A percentile compares a stretch with the other conserved stretches of the same genome.
Conservation (phyloP, 1,140 invertebrate species). For the Melanaphis sacchari region DNA sequence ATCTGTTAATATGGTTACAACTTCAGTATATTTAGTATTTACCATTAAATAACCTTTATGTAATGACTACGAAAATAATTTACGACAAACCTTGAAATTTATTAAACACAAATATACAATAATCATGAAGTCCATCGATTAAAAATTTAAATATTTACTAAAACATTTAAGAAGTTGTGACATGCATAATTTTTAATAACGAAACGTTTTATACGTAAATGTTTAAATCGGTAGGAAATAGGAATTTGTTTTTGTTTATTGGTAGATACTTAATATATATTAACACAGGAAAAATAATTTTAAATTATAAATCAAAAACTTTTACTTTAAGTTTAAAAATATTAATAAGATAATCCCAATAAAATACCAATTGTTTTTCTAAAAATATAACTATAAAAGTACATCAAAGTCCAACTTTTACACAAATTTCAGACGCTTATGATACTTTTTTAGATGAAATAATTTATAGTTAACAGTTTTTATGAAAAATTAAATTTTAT, state of each 20-base stretch:
- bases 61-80: conserved; percentile 17
- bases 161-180: background rate
- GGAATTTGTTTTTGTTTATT: background rate
- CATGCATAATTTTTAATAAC: background rate
- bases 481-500: background rate
- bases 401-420: background rate
- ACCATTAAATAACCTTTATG: background rate
- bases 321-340: background rate
- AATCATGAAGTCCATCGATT: background rate
- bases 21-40: conserved; percentile 3
- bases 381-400: background rate
- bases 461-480: background rate
- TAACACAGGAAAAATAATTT: background rate
- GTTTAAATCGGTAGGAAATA: background rate
- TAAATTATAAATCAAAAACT: background rate
- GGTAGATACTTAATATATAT: background rate
- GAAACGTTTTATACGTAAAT: background rate
- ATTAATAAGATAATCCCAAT: background rate
- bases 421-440: background rate
- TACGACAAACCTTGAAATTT: conserved; percentile 22
- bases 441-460: background rate
- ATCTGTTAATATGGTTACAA: background rate
- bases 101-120: background rate
- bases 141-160: background rate
- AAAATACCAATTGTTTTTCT: background rate